Conservation (phyloP, 2,888 invertebrate genomes). For the Drosophila picticornis region DNA sequence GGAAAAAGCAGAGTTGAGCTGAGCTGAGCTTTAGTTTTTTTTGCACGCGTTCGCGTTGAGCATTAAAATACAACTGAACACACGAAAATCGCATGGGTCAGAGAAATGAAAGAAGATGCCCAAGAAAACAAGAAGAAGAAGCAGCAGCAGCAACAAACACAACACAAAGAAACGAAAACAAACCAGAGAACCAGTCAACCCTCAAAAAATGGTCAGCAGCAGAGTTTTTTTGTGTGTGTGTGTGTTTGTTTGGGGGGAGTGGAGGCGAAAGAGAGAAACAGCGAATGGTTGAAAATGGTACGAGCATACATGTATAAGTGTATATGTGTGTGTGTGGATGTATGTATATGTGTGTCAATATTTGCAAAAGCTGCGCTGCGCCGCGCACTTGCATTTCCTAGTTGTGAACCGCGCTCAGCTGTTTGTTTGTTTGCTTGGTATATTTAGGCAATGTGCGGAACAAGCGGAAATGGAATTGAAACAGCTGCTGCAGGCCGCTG, state of each 20-base stretch:
- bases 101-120: slow-evolving; percentile 63
- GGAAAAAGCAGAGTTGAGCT: slow-evolving; percentile 18
- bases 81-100: slow-evolving; percentile 62
- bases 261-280: slow-evolving; percentile 1
- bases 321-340: too few relatives aligned
- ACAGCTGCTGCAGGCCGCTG: slow-evolving; percentile 40
- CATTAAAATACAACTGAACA: slow-evolving; percentile 71
- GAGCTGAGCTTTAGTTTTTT: slow-evolving; percentile 39
- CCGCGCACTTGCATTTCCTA: slow-evolving; percentile 68
- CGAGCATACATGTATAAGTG: not conserved
- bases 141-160: slow-evolving; percentile 33
- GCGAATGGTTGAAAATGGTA: slow-evolving; percentile 7
- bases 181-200: slow-evolving; percentile 26
- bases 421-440: slow-evolving; percentile 46
- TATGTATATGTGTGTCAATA: slow-evolving; percentile 35
- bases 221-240: not conserved
- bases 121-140: slow-evolving; percentile 35
- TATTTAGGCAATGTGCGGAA: slow-evolving; percentile 48
- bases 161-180: slow-evolving; percentile 38
- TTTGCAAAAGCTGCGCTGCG: slow-evolving; percentile 65
- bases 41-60: slow-evolving; percentile 67
- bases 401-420: slow-evolving; percentile 53
- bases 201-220: slow-evolving; percentile 30
- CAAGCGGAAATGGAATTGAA: slow-evolving; percentile 61
- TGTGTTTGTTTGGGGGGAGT: not conserved